Percentiles rank a stretch among this genome's conserved stretches.
Conservation (phyloP, 2,888 invertebrate genomes). For the Amblyjoppa fuscipennis region DNA sequence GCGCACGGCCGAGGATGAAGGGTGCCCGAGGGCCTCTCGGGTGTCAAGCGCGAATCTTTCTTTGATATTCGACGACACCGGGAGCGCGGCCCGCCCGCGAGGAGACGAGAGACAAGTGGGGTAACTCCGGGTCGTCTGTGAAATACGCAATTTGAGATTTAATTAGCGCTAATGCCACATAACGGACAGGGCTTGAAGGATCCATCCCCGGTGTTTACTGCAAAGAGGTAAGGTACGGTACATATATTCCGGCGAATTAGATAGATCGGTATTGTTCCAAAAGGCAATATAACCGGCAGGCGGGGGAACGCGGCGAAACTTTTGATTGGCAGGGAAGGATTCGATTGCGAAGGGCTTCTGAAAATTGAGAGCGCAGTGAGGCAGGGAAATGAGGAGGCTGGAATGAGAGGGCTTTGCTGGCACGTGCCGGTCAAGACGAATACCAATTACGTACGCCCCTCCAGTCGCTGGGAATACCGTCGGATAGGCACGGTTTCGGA, state of each 20-base stretch:
- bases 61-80: slow-evolving; percentile 78
- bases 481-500: slow-evolving; percentile 9
- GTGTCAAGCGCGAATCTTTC: slow-evolving; percentile 77
- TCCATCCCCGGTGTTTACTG: slow-evolving; percentile 41
- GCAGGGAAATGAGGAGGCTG: slow-evolving; percentile 12
- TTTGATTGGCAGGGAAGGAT: slow-evolving; percentile 49
- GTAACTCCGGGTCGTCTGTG: slow-evolving; percentile 45
- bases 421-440: slow-evolving; percentile 49
- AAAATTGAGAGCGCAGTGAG: slow-evolving; percentile 39
- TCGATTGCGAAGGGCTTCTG: slow-evolving; percentile 40
- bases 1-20: slow-evolving; percentile 34
- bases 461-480: slow-evolving; percentile 8
- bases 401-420: slow-evolving; percentile 24
- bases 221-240: slow-evolving; percentile 20
- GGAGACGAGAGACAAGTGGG: slow-evolving; percentile 40
- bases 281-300: slow-evolving; percentile 39
- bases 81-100: slow-evolving; percentile 37
- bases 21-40: slow-evolving; percentile 66
- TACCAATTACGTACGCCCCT: slow-evolving; percentile 42
- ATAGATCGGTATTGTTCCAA: slow-evolving; percentile 58
- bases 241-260: slow-evolving; percentile 21
- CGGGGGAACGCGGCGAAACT: slow-evolving; percentile 25
- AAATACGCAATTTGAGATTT: slow-evolving; percentile 80
- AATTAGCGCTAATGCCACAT: slow-evolving; percentile 78
- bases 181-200: slow-evolving; percentile 72